Evolutionary conservation across 2,888 invertebrate genomes (phyloP).

Genomic region (Chrysopilus asiliformis): DNA sequence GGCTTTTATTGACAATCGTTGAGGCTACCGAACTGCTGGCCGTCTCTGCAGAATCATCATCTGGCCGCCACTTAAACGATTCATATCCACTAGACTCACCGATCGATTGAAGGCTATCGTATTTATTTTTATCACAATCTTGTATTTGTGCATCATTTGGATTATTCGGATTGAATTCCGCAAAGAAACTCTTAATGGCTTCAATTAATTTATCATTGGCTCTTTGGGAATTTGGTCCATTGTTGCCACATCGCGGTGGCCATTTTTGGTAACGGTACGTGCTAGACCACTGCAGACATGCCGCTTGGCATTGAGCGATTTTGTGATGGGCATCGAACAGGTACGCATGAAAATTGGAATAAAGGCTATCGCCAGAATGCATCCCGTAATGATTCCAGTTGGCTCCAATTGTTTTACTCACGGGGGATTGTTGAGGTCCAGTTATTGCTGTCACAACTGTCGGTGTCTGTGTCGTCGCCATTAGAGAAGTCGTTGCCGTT

Average conservation of each 20-base stretch:
- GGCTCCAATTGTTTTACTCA: constrained; percentile 37
- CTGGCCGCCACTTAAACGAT: constrained; percentile 47
- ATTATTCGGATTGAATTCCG: constrained; percentile 23
- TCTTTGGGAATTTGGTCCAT: constrained; percentile 20
- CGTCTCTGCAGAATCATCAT: constrained; percentile 36
- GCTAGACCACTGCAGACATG: constrained; percentile 67
- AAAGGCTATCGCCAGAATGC: constrained; percentile 49
- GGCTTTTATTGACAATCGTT: constrained; percentile 13
- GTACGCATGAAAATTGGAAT: constrained; percentile 74
- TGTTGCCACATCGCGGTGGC: constrained; percentile 21
- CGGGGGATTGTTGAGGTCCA: constrained; percentile 24
- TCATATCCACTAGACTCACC: constrained; percentile 66
- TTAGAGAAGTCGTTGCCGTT: constrained; percentile 5
- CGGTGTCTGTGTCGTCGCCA: not conserved
- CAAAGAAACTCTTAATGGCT: constrained; percentile 32
- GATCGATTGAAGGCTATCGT: constrained; percentile 53
- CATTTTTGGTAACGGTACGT: constrained; percentile 51
- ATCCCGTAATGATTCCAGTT: constrained; percentile 42
- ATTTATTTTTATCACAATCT: constrained; percentile 27
- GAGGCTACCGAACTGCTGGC: not conserved
- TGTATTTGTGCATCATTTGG: constrained; percentile 12
- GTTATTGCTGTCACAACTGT: constrained; percentile 13
- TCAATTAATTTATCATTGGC: constrained; percentile 24
- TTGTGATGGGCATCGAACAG: constrained; percentile 70
- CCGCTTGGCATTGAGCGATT: constrained; percentile 57